Evolutionary conservation across 2,113 vertebrate species (phyloP), one percentile per base, ranked within the genome.

Genomic region (Forbesichthys papilliferus): DNA sequence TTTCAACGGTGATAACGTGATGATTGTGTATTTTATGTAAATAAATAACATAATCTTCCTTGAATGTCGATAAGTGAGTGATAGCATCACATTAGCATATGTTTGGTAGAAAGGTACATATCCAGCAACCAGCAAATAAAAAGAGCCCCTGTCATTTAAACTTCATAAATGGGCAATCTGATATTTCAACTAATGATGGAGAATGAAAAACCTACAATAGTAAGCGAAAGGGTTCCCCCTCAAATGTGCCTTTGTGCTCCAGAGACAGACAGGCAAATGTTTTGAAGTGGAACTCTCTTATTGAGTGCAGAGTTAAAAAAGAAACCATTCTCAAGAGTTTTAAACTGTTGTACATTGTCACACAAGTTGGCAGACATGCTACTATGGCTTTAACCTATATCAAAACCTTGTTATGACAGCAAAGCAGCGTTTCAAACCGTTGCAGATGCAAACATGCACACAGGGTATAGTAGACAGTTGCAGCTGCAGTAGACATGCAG

Each of bases 401-500:
- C 14, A 64, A 46, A 27, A 69, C 75, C 63, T 56, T 64, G 67
- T 20, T 81, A 74, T 73, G 13, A 54, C 13, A 54, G 52, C n/a
- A 14, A 54, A 54, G 52, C 70, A 0, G 18, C 55, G 68, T 55
- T 70, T 64, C 61, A 69, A 74, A n/a, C 61, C 57, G 34, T 49
- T 61, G 66, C 59, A 62, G 20, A 62, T 18, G 49, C 56, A 51
- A 56, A 60, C 18, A 52, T 9, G 14, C 58, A 4, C 12, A 54
- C 51, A 61, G 27, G 27, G 2, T 27, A 27, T 2, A 27, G 27
- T 27, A 27, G 27, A 27, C 59, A 63, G 62, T 48, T 9, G 59
- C 53, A 53, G 78, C 12, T 9, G 59, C 53, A 53, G 78, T 11
- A 64, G 69, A 81, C 53, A 61, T 52, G 74, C 77, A 64, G 47